Evolutionary conservation across 2,888 invertebrate genomes (phyloP).

Genomic region (Bhutanitis thaidina): DNA sequence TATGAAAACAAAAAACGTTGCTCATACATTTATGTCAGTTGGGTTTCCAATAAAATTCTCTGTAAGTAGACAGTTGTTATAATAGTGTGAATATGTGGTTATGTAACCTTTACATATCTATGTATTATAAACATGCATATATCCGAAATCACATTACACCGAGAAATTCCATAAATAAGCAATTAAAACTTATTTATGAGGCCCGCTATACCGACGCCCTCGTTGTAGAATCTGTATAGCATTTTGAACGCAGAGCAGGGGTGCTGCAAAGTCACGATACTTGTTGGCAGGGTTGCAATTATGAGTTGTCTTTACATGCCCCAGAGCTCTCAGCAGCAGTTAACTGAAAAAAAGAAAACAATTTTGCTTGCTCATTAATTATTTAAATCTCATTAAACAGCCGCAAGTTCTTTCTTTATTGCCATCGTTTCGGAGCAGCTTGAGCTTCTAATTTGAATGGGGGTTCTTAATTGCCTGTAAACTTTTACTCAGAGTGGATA

Average conservation of each 20-base stretch:
- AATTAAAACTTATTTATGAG: conserved; percentile 31
- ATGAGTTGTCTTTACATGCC: conserved; percentile 65
- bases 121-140: neutral
- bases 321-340: conserved; percentile 53
- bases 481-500: conserved; percentile 3
- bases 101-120: too few relatives aligned
- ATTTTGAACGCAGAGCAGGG: conserved; percentile 31
- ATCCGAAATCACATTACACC: neutral
- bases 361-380: conserved; percentile 78
- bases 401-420: conserved; percentile 50
- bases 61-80: too few relatives aligned
- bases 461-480: conserved; percentile 18
- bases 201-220: conserved; percentile 39
- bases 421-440: conserved; percentile 9
- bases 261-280: conserved; percentile 22
- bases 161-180: conserved; percentile 17
- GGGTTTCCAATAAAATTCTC: too few relatives aligned
- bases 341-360: conserved; percentile 74
- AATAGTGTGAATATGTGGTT: too few relatives aligned
- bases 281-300: conserved; percentile 60
- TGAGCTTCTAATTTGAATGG: conserved; percentile 14
- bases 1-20: too few relatives aligned
- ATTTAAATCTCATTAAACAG: conserved; percentile 80
- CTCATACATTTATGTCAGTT: too few relatives aligned
- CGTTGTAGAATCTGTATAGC: conserved; percentile 27